Percentiles rank a stretch among this genome's conserved stretches.
Evolutionary conservation across 2,888 invertebrate genomes (phyloP).

Genomic region (Drosophila mettleri): DNA sequence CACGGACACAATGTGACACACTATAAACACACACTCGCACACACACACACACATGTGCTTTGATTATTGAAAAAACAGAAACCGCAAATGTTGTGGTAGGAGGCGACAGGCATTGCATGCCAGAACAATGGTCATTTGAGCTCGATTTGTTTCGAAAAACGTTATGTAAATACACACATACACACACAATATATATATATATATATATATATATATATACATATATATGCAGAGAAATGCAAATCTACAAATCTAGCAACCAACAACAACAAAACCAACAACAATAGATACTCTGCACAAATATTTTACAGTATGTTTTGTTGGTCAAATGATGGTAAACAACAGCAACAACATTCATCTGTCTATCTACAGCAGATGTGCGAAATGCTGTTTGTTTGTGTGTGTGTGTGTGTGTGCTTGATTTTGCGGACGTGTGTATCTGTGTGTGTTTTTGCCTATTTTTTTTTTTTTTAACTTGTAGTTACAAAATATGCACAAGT

Average conservation of each 20-base stretch:
- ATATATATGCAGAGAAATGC: conserved; percentile 12
- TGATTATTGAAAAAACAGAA: conserved; percentile 62
- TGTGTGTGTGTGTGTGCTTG: conserved; percentile 5
- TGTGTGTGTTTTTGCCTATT: conserved; percentile 5
- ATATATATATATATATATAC: conserved; percentile 21
- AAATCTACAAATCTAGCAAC: conserved; percentile 38
- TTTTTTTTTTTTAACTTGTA: conserved; percentile 47
- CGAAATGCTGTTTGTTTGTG: not conserved
- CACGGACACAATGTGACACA: conserved; percentile 31
- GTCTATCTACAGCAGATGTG: conserved; percentile 23
- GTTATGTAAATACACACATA: conserved; percentile 44
- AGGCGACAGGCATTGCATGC: conserved; percentile 23
- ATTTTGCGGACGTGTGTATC: not conserved
- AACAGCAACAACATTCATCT: conserved; percentile 48
- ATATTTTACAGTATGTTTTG: conserved; percentile 68
- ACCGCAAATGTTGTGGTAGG: conserved; percentile 47
- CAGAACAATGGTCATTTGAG: conserved; percentile 54
- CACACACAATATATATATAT: conserved; percentile 39
- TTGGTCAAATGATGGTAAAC: conserved; percentile 73
- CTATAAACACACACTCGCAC: conserved; percentile 24
- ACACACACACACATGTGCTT: conserved; percentile 34
- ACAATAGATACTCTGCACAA: conserved; percentile 44
- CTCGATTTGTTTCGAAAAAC: conserved; percentile 70
- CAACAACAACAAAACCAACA: conserved; percentile 9
- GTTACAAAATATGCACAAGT: conserved; percentile 74